Conservation (phyloP, 2,797 vertebrate species). For the Lagorchestes hirsutus region DNA sequence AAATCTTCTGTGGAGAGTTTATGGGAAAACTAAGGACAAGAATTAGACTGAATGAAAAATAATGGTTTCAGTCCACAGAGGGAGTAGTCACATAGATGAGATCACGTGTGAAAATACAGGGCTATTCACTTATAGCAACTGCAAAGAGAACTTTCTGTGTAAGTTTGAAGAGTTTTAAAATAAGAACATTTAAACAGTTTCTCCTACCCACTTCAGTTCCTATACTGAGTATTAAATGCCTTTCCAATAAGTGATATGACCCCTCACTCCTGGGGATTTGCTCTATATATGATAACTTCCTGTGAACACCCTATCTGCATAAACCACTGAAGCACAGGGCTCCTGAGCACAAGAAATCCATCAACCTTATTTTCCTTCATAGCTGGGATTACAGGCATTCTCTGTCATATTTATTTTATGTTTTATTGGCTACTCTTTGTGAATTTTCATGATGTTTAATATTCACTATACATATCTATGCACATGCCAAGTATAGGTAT, state of each 20-base stretch:
- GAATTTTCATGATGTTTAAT: neutral
- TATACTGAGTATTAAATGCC: neutral
- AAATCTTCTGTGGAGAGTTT: neutral
- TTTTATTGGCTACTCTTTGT: neutral
- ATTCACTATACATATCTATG: neutral
- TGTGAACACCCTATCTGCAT: neutral
- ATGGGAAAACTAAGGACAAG: neutral
- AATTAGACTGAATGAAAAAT: neutral
- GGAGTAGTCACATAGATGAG: neutral
- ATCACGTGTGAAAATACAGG: neutral
- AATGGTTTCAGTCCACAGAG: neutral
- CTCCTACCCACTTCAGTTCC: neutral
- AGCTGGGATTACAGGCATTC: neutral
- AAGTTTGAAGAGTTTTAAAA: neutral
- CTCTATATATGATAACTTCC: neutral
- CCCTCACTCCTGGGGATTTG: neutral
- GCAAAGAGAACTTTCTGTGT: neutral
- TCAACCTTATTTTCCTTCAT: neutral
- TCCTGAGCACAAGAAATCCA: neutral
- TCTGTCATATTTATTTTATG: neutral
- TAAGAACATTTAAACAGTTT: neutral
- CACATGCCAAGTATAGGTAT: neutral
- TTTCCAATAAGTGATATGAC: neutral
- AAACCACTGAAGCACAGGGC: neutral
- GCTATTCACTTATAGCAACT: neutral